Base-by-base conservation (phyloP, 2,888 invertebrate genomes). In the Euplagia quadripunctaria region DNA sequence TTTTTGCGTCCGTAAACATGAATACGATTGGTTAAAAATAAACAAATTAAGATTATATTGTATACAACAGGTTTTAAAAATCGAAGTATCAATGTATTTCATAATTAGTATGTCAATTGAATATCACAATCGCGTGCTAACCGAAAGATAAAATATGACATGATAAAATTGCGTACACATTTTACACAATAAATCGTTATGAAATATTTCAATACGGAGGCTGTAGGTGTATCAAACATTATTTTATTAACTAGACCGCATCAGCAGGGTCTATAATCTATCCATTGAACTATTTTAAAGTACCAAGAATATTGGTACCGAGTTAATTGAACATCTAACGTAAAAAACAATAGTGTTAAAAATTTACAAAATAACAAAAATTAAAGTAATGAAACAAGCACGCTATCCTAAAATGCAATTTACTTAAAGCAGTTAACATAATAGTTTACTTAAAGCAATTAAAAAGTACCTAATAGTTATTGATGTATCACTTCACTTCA, bases 301-400 rank as follows among this genome's bases (percentile, higher is more conserved):
- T 84, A 88, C 88, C 86, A 81, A 85, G 89, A 90, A 88, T 88
- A 84, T 86, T 89, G 89, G 89, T 89, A 89, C 89, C 85, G 89
- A 89, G 91, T 93, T 93, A 91, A 92, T 93, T 90, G 92, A 92
- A 91, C 89, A 89, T 92, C 87, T 92, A 92, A 76, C 75, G 80
- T 86, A 87, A 89, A 87, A 89, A 84, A 74, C 79, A 84, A 90
- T 89, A 90, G 86, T 92, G 94, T 95, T 95, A 94, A 93, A 85
- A 93, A 91, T 94, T 93, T 94, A 93, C 93, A 94, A 91, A 91
- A 91, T 94, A 94, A 94, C 93, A 94, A 94, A 84, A 61, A 94
- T n/a, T 75, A 68, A 79, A 91, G 92, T 93, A 93, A 87, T 81
- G 82, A 92, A 95, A 93, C 91, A 94, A 96, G 94, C 94, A 88